phyloP scores from a whole-genome alignment of 2,113 vertebrate genomes.

The Eulacestoma nigropectus region DNA sequence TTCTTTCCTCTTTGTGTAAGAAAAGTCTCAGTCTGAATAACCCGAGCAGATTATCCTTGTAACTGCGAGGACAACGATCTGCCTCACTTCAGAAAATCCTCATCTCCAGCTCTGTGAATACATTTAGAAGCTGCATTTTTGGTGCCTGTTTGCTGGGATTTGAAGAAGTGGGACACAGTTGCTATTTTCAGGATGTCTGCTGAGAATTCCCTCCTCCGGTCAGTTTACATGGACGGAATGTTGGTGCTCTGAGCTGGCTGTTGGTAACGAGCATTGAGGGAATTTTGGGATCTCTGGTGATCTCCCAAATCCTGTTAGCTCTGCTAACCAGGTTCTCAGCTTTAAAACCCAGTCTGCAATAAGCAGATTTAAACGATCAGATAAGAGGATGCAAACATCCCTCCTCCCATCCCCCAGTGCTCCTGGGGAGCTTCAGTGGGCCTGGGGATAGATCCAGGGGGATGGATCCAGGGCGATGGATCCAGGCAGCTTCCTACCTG shows the following conservation, averaged over 20 bases:
- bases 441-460: background rate
- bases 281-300: conserved; percentile 29
- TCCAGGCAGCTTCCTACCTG: background rate
- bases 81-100: background rate
- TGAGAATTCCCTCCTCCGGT: background rate
- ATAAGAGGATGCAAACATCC: background rate
- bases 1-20: background rate
- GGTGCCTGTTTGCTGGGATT: background rate
- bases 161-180: background rate
- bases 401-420: background rate
- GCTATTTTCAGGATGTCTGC: background rate
- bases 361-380: conserved; percentile 24
- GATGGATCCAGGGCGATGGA: background rate
- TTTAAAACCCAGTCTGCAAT: background rate
- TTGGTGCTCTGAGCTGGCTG: background rate
- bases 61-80: background rate
- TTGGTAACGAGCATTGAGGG: background rate
- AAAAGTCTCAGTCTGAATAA: background rate
- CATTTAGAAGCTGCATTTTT: background rate
- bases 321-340: conserved; percentile 43
- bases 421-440: background rate
- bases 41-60: background rate
- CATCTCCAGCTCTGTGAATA: background rate
- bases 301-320: conserved; percentile 56
- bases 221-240: background rate